phyloP scores from a whole-genome alignment of 2,797 vertebrate species.

The Notolabrus celidotus region DNA sequence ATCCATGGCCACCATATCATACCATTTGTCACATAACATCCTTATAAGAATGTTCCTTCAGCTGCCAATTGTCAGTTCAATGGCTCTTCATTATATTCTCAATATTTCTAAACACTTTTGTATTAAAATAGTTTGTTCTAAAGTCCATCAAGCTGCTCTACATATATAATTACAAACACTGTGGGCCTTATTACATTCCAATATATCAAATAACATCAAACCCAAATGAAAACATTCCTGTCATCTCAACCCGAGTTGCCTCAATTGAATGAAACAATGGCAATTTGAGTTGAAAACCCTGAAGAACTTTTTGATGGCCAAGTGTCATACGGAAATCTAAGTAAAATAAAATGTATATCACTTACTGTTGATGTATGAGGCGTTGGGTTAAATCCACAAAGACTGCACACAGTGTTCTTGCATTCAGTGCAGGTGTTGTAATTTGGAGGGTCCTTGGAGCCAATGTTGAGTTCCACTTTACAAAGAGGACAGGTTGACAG shows the following conservation, averaged over 20 bases:
- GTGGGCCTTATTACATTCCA: too few species aligned
- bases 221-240: neutral
- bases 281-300: neutral
- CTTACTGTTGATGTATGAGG: constrained; percentile 90
- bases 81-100: too few species aligned
- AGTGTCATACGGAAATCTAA: neutral
- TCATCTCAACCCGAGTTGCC: too few species aligned
- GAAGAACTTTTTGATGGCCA: neutral
- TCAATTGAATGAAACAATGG: too few species aligned
- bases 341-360: neutral
- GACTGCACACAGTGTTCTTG: constrained; percentile 92
- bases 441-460: constrained; percentile 88
- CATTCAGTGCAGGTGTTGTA: constrained; percentile 94
- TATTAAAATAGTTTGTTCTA: too few species aligned
- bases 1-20: too few species aligned
- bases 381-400: constrained; percentile 97
- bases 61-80: too few species aligned
- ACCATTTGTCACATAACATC: too few species aligned
- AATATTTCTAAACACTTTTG: too few species aligned
- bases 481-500: constrained; percentile 89
- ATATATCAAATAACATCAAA: neutral
- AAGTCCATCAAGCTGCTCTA: too few species aligned
- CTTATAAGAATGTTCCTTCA: too few species aligned
- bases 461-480: constrained; percentile 90
- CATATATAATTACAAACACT: too few species aligned